Evolutionary conservation across 2,797 vertebrate species (phyloP), one percentile per base, ranked within the genome.

Genomic region (Bovichtus diacanthus): DNA sequence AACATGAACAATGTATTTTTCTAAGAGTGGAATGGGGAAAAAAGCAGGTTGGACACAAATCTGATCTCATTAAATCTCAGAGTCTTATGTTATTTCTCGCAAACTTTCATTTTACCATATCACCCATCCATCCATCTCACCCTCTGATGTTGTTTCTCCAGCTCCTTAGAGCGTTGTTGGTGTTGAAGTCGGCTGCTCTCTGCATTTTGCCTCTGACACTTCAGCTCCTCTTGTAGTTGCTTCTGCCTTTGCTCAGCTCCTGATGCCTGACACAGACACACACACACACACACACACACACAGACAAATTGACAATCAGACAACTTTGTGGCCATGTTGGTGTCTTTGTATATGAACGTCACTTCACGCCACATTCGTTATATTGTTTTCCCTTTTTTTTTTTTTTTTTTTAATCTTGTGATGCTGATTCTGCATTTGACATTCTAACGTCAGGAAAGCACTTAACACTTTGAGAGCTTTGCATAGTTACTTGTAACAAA

Each of bases 141-240:
- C 92, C 90, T 93, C 85, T 96, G 95, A 68, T 95, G 94, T 23
- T 95, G 94, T 68, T 92, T 94, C 87, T 96, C 95, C 81, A 94
- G 64, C 66, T 96, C 95, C 65, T 94, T 96, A 5, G 75, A 79
- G 55, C 93, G 94, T 39, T 94, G 95, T 29, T 93, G 95, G 68
- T 93, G 90, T 12, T 93, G 94, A 58, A 93, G 88, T 51, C 95
- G 90, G 80, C 87, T 94, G 80, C 92, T 95, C 69, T 95, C 95
- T 12, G 94, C 78, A 51, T 96, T 96, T 87, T 95, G 95, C 27
- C 94, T 93, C 74, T 95, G 95, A 84, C 95, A 95, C 66, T 90
- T 94, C 51, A 96, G 91, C 85, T 96, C 95, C 68, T 96, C 96
- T 59, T 95, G 95, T 7, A 96, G 79, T 66, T 96, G 95, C 81